phyloP scores from a whole-genome alignment of 2,888 invertebrate species.

The Agapostemon virescens region DNA sequence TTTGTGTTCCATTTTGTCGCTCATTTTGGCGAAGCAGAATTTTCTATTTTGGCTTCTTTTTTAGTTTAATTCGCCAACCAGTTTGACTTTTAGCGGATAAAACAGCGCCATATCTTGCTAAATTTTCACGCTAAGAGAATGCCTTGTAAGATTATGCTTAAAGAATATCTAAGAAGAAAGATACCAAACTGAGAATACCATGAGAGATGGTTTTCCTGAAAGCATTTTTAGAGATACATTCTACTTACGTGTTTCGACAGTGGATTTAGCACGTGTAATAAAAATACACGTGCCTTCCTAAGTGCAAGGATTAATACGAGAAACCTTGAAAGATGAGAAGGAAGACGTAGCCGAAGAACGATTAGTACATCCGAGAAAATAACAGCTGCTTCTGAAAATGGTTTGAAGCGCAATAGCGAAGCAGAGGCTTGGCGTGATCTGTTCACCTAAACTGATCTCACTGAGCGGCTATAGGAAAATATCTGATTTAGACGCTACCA shows the following conservation, averaged over 20 bases:
- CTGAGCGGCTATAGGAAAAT: slow-evolving; percentile 23
- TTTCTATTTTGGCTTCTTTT: neutral
- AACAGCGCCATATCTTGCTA: neutral
- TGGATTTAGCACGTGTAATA: neutral
- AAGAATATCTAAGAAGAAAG: neutral
- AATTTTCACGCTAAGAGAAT: neutral
- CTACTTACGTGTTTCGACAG: neutral
- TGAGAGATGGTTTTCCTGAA: neutral
- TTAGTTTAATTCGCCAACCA: neutral
- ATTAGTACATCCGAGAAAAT: neutral
- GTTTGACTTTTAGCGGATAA: neutral
- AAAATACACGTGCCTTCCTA: neutral
- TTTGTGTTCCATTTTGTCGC: too few relatives aligned
- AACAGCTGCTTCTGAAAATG: slow-evolving; percentile 4
- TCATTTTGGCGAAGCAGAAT: too few relatives aligned
- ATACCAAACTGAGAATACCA: neutral
- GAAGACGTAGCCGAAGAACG: neutral
- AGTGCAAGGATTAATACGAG: neutral
- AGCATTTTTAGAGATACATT: neutral
- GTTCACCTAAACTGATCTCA: slow-evolving; percentile 39
- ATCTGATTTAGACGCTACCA: slow-evolving; percentile 51
- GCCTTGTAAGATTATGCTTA: neutral
- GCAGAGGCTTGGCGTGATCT: slow-evolving; percentile 43
- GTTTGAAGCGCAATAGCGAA: slow-evolving; percentile 8
- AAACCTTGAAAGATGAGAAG: neutral